phyloP scores from a whole-genome alignment of 1,140 invertebrate species.

The Teleopsis dalmanni region DNA sequence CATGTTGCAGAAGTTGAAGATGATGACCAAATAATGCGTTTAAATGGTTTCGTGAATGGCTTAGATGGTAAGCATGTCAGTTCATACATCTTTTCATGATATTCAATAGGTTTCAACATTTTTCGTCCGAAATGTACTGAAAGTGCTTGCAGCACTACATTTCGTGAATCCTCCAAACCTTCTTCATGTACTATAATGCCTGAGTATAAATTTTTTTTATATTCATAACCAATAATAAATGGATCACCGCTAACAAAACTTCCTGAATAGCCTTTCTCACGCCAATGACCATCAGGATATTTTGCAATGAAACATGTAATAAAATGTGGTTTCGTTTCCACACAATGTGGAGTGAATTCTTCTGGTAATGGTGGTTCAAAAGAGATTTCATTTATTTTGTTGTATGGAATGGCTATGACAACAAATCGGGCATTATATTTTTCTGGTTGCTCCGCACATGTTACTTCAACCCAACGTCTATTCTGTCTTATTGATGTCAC shows the following conservation, averaged over 20 bases:
- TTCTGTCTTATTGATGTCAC: slow-evolving; percentile 21
- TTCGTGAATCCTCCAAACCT: slow-evolving; percentile 5
- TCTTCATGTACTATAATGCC: slow-evolving; percentile 25
- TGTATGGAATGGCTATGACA: slow-evolving; percentile 37
- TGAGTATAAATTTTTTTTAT: slow-evolving; percentile 3
- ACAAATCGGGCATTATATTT: slow-evolving; percentile 25
- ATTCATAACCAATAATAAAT: slow-evolving; percentile 20
- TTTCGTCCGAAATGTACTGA: slow-evolving; percentile 21
- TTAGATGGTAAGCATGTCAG: slow-evolving; percentile 10
- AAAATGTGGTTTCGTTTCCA: background rate
- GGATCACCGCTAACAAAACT: slow-evolving; percentile 22
- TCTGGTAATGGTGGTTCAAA: slow-evolving; percentile 24
- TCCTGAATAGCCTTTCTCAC: slow-evolving; percentile 23
- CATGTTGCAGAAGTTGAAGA: slow-evolving; percentile 24
- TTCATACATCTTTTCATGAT: slow-evolving; percentile 15
- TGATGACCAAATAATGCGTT: slow-evolving; percentile 34
- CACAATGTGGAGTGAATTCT: background rate
- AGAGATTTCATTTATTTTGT: slow-evolving; percentile 19
- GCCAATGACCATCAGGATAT: slow-evolving; percentile 27
- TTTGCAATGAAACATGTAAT: slow-evolving; percentile 23
- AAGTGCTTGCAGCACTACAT: slow-evolving; percentile 18
- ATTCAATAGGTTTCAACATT: slow-evolving; percentile 21
- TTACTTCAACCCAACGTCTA: slow-evolving; percentile 24
- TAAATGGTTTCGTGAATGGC: slow-evolving; percentile 26
- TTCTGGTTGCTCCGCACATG: slow-evolving; percentile 12